Conservation (phyloP, 2,888 invertebrate genomes). For the Phengaris alcon region DNA sequence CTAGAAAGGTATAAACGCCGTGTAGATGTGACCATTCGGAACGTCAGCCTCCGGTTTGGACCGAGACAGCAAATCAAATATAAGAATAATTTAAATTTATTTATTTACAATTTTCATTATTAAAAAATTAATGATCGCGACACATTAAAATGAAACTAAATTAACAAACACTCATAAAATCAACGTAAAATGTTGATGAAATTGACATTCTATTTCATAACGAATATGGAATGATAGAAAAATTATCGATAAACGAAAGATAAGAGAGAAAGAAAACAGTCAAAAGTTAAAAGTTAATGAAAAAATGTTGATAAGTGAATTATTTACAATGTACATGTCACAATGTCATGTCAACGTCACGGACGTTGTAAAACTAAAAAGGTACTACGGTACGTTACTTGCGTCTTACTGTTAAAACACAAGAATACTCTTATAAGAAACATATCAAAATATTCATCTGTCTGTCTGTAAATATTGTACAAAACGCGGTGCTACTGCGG, state of each 20-base stretch:
- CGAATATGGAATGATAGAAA: slow-evolving; percentile 32
- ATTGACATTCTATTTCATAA: slow-evolving; percentile 28
- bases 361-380: neutral
- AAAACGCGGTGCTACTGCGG: neutral
- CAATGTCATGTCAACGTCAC: neutral
- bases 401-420: slow-evolving; percentile 12
- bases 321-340: slow-evolving; percentile 8
- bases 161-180: slow-evolving; percentile 31
- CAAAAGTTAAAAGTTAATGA: slow-evolving; percentile 1
- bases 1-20: too few species aligned
- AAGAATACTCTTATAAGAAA: neutral
- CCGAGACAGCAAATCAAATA: neutral
- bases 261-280: slow-evolving; percentile 25
- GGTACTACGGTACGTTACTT: slow-evolving; percentile 11
- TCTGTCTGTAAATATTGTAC: neutral
- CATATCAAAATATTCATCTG: slow-evolving; percentile 4
- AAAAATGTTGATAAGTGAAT: slow-evolving; percentile 9
- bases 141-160: slow-evolving; percentile 3
- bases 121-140: neutral
- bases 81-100: slow-evolving; percentile 33
- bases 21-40: too few species aligned
- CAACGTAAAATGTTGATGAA: slow-evolving; percentile 29
- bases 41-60: too few species aligned
- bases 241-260: slow-evolving; percentile 34
- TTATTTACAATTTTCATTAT: slow-evolving; percentile 28